These are phyloP conservation scores for Bradynema listronoti DNA, from an alignment of 1,140 invertebrate species.

Conservation along the genomic window DNA sequence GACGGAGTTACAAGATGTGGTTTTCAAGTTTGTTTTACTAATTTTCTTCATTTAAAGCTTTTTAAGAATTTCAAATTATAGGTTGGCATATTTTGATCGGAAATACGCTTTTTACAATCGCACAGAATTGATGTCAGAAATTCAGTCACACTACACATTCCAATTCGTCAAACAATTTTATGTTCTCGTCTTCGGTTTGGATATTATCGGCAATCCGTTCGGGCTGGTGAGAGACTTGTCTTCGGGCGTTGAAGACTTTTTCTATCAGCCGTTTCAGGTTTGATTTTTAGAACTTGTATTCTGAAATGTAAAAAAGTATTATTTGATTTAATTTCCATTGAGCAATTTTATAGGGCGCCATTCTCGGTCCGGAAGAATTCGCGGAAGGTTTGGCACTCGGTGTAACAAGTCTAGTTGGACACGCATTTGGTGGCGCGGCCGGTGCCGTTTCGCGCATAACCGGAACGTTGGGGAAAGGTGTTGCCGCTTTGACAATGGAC, in stretches of 20 bases:
- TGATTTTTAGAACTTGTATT: neutral
- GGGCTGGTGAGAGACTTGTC: conserved; percentile 84
- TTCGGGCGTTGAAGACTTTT: conserved; percentile 89
- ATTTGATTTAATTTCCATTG: neutral
- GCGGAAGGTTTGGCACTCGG: conserved; percentile 71
- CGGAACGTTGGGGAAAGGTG: conserved; percentile 72
- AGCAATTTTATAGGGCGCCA: conserved; percentile 69
- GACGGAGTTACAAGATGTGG: conserved; percentile 87
- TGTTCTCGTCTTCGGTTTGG: conserved; percentile 87
- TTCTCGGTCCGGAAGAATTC: conserved; percentile 95
- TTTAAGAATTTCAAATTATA: conserved; percentile 56
- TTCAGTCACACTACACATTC: conserved; percentile 77
- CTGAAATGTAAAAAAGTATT: neutral
- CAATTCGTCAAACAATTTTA: conserved; percentile 89
- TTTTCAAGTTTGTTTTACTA: conserved; percentile 69
- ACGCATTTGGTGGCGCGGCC: conserved; percentile 88
- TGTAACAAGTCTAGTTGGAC: conserved; percentile 60
- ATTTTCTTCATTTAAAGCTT: conserved; percentile 9
- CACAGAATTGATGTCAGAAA: conserved; percentile 74
- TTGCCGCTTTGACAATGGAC: conserved; percentile 89
- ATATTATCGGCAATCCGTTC: conserved; percentile 96
- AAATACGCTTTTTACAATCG: conserved; percentile 80
- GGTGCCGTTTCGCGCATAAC: conserved; percentile 91
- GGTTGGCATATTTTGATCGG: conserved; percentile 87
- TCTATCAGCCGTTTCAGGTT: conserved; percentile 93